phyloP scores from a whole-genome alignment of 2,797 vertebrate genomes.

The Heliangelus exortis region DNA sequence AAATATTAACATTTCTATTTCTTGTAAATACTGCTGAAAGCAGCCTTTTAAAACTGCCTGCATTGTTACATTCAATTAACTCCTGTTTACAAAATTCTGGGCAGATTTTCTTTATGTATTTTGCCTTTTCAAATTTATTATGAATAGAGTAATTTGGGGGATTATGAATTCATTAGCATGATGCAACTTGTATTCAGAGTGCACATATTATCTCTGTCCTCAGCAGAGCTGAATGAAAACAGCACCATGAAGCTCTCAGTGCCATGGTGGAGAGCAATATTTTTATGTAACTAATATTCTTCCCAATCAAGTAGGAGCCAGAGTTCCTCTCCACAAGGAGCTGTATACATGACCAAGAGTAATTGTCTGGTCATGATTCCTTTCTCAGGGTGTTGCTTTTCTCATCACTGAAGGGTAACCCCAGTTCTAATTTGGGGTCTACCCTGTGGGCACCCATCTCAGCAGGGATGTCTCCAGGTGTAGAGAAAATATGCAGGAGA shows the following conservation, averaged over 20 bases:
- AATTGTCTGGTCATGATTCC: neutral
- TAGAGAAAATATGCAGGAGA: neutral
- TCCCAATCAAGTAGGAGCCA: neutral
- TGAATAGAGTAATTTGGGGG: neutral
- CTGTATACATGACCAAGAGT: neutral
- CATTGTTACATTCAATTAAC: neutral
- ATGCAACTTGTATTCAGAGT: neutral
- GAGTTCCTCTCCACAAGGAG: neutral
- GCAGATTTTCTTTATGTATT: slow-evolving; percentile 17
- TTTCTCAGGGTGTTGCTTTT: neutral
- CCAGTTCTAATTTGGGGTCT: neutral
- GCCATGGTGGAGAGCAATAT: neutral
- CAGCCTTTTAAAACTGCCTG: neutral
- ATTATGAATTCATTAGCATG: slow-evolving; percentile 16
- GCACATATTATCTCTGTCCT: neutral
- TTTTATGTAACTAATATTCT: slow-evolving; percentile 20
- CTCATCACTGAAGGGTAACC: neutral
- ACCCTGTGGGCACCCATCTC: neutral
- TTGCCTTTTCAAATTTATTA: slow-evolving; percentile 2
- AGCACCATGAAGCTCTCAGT: neutral
- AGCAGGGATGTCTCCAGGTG: neutral
- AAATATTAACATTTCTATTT: neutral
- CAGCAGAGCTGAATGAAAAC: neutral
- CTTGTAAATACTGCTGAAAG: neutral
- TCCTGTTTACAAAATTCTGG: neutral